Evolutionary conservation across 2,888 invertebrate species (phyloP), one percentile per base, ranked within the genome.

Genomic region (Eulithis testata): DNA sequence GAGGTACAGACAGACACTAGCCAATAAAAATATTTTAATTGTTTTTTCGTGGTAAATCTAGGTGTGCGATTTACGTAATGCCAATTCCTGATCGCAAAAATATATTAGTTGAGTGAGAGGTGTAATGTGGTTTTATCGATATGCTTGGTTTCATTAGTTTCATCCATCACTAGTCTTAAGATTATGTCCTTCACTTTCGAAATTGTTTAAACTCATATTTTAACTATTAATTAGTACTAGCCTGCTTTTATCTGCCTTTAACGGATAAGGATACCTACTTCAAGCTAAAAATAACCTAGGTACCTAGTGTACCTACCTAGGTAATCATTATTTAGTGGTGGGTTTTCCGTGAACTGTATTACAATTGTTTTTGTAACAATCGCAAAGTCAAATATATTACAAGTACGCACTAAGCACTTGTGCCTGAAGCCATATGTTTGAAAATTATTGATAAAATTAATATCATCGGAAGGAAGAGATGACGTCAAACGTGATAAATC

Each of bases 11-110:
- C 68, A 53, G 60, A 63, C 51, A 65, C 58, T 57, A 59, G 65
- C 60, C 59, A 53, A 49, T 68, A 63, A 67, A 65, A 70, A 65
- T 64, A 53, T 67, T 64, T 65, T 71, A 65, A 69, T 69, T 71
- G 69, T 73, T 73, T 58, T 55, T 65, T 61, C 55, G 58, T 54
- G 61, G 65, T 61, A 56, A 53, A 65, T 65, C 62, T 66, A 68
- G 69, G 60, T 56, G 59, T 61, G 63, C 40, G 56, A 60, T 64
- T 73, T 71, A 71, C 45, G 60, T 73, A 71, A 73, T 54, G 37
- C 11, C 40, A 65, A 66, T 66, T 60, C 40, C 56, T 61, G 45
- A 58, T 63, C 52, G 57, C 49, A 61, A 65, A 63, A 14, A 52
- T 55, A 37, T 21, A 57, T 56, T 62, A 40, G 12, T 36, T 40